Conservation (phyloP, 2,797 vertebrate species). For the Muscicapa striata region DNA sequence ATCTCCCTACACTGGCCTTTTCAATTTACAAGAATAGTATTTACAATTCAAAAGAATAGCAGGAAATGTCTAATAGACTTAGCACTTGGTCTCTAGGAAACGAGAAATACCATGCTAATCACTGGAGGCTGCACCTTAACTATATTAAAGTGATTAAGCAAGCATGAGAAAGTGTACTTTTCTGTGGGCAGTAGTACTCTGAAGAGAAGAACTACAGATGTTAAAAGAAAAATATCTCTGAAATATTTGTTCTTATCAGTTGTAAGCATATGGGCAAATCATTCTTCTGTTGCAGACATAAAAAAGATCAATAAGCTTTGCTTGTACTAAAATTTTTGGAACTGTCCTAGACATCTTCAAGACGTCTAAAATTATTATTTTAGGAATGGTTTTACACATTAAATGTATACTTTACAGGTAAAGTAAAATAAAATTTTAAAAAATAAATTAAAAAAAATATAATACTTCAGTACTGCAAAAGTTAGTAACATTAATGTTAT, state of each 20-base stretch:
- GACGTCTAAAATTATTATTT: neutral
- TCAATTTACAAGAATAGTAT: conserved; percentile 70
- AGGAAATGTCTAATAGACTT: conserved; percentile 73
- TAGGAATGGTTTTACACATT: neutral
- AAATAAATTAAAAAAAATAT: neutral
- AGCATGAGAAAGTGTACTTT: conserved; percentile 49
- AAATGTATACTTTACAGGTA: neutral
- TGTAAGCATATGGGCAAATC: neutral
- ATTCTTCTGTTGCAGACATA: neutral
- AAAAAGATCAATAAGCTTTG: neutral
- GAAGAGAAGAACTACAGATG: conserved; percentile 8
- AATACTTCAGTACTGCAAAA: neutral
- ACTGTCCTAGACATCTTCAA: neutral
- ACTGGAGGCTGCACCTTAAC: conserved; percentile 48
- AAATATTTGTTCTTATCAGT: neutral
- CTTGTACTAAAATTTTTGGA: neutral
- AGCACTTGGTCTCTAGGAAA: conserved; percentile 72
- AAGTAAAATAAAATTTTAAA: neutral
- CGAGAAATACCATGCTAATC: conserved; percentile 67
- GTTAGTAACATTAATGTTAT: neutral
- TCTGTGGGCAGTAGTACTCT: neutral
- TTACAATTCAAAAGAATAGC: conserved; percentile 75
- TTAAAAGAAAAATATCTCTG: conserved; percentile 19
- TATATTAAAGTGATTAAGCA: conserved; percentile 56
- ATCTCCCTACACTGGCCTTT: conserved; percentile 61